Evolutionary conservation across 1,140 invertebrate genomes (phyloP), one percentile per base, ranked within the genome.

Genomic region (Oscheius sp.): DNA sequence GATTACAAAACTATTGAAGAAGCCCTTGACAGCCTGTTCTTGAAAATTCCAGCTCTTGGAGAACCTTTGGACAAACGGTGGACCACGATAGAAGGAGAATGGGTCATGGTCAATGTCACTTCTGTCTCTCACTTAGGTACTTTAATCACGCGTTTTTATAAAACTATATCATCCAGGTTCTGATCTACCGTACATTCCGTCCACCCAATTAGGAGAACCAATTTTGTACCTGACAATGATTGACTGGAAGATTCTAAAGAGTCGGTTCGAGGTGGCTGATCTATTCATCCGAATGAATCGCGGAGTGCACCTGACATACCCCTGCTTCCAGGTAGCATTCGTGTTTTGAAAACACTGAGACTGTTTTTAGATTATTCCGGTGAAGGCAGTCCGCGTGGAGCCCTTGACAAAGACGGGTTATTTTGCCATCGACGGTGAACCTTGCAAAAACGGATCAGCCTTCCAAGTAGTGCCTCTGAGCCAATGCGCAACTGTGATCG

Each of bases 341-440:
- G 28, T 23, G 7, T 55, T 23, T n/a, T n/a, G n/a, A 23, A 23
- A 7, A 4, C 15, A 13, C 28, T 4, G 7, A 7, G 28, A 55
- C 23, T 23, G 7, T 23, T 15, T 55, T 55, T 23, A 55, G 49
- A 55, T 55, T 13, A 82, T 80, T 49, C 81, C 79, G 15, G 81
- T 83, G 4, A 58, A 42, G 13, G 81, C 81, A 29, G 83, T 82
- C 32, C 79, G 79, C 15, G 68, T 80, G 18, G 79, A 83, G 46
- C 79, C 79, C 2, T 20, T 66, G 7, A 45, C 62, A 4, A 36
- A 72, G 23, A 72, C 23, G 28, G 81, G 81, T 23, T 75, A 75
- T 49, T 58, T 80, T 31, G 81, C 81, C 26, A 61, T 80, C 29
- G 79, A 80, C 61, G 79, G 79, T 23, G 79, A 80, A 49, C 77